Conservation (phyloP, 1,140 invertebrate genomes). For the Pantala flavescens region DNA sequence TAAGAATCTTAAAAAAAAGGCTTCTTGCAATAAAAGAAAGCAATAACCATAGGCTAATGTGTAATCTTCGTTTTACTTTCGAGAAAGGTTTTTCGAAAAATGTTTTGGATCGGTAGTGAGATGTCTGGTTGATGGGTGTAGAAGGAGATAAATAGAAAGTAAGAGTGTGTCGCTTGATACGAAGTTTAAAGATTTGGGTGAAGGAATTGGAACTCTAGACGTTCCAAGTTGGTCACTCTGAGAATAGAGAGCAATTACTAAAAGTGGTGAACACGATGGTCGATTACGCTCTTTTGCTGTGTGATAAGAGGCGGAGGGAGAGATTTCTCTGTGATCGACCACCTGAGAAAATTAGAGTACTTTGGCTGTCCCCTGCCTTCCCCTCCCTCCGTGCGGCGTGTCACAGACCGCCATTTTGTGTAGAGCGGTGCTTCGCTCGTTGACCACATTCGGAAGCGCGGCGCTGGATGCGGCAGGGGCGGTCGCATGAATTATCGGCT, state of each 20-base stretch:
- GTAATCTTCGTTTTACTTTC: neutral
- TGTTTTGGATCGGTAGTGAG: neutral
- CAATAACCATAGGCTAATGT: conserved; percentile 7
- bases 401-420: neutral
- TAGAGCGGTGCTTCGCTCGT: neutral
- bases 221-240: neutral
- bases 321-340: neutral
- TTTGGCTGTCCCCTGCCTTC: neutral
- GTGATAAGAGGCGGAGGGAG: conserved; percentile 2
- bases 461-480: neutral
- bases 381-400: neutral
- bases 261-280: neutral
- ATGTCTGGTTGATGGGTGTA: neutral
- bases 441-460: neutral
- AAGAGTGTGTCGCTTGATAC: no score
- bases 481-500: neutral
- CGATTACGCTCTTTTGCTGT: conserved; percentile 5
- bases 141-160: neutral
- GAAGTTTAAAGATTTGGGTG: neutral
- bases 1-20: neutral
- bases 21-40: conserved; percentile 10
- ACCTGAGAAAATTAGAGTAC: neutral
- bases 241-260: neutral
- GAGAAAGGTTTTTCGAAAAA: neutral
- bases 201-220: neutral